phyloP scores from a whole-genome alignment of 2,797 vertebrate genomes.

The Gila robusta region DNA sequence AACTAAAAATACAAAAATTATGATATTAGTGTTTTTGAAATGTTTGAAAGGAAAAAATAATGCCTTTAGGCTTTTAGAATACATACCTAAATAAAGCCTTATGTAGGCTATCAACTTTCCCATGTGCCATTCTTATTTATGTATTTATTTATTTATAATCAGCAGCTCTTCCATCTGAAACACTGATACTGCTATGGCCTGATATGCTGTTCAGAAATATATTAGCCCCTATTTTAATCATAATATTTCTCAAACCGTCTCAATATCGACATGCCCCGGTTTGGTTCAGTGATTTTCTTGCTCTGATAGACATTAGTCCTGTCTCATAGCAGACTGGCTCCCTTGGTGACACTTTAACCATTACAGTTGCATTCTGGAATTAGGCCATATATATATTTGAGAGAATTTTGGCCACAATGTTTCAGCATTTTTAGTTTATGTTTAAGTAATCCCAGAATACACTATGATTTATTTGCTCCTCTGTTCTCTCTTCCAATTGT shows the following conservation, averaged over 20 bases:
- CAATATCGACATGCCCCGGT: constrained; percentile 25
- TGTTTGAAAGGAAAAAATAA: neutral
- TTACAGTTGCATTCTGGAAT: neutral
- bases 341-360: neutral
- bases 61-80: neutral
- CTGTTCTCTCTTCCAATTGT: neutral
- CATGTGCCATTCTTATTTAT: neutral
- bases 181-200: neutral
- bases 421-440: neutral
- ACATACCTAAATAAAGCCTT: neutral
- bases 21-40: neutral
- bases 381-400: neutral
- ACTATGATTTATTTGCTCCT: neutral
- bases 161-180: constrained; percentile 10
- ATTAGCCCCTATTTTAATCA: constrained; percentile 8
- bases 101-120: neutral
- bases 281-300: constrained; percentile 21
- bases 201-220: neutral
- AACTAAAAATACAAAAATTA: neutral
- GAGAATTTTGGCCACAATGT: neutral
- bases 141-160: neutral
- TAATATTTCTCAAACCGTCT: constrained; percentile 1
- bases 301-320: constrained; percentile 24
- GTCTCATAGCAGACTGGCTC: constrained; percentile 9
- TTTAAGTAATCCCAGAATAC: neutral